These are phyloP conservation scores for Oryzias melastigma DNA, from an alignment of 2,113 vertebrate species.

Conservation along the genomic window DNA sequence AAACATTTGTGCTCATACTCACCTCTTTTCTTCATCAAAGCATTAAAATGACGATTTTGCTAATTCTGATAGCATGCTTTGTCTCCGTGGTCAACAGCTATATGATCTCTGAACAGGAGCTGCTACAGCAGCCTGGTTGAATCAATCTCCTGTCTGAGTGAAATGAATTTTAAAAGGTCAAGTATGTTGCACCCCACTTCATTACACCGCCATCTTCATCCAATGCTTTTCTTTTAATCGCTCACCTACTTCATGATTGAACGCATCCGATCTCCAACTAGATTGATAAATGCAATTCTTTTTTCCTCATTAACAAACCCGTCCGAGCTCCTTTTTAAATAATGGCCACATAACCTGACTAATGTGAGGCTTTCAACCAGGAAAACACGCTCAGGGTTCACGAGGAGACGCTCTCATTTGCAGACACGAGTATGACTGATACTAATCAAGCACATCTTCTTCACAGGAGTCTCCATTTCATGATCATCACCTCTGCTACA, in stretches of 20 bases:
- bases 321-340: conserved; percentile 36
- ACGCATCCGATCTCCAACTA: conserved; percentile 29
- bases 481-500: conserved; percentile 53
- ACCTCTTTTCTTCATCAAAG: too few relatives aligned
- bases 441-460: conserved; percentile 39
- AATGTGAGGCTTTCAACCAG: conserved; percentile 40
- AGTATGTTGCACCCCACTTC: conserved; percentile 34
- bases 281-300: conserved; percentile 48
- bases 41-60: too few relatives aligned
- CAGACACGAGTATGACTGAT: conserved; percentile 64
- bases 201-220: conserved; percentile 46
- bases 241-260: conserved; percentile 27
- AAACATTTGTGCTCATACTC: too few relatives aligned
- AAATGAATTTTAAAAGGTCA: conserved; percentile 44
- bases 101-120: neutral
- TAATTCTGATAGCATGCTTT: neutral
- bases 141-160: conserved; percentile 27
- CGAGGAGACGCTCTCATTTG: conserved; percentile 56
- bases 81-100: conserved; percentile 1
- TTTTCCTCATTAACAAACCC: conserved; percentile 28
- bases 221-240: conserved; percentile 37
- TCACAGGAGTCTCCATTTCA: conserved; percentile 43
- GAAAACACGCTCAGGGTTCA: conserved; percentile 13
- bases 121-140: conserved; percentile 6
- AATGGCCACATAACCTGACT: conserved; percentile 44